Percentiles rank a stretch among this genome's conserved stretches.
Conservation (phyloP, 2,113 vertebrate genomes). For the Mesocricetus auratus region DNA sequence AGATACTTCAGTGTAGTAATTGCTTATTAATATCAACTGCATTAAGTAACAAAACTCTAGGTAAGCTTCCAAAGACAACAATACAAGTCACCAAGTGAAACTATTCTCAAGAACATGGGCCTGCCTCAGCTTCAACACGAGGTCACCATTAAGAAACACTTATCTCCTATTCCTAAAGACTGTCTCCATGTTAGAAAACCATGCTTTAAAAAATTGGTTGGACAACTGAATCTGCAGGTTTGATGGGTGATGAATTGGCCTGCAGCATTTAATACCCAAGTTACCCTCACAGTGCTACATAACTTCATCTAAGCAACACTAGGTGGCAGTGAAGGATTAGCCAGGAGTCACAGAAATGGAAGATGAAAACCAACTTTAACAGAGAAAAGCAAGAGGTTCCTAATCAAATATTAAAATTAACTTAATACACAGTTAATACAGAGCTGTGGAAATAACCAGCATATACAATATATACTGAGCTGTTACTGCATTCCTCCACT, state of each 20-base stretch:
- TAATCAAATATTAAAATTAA: neutral
- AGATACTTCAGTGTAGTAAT: too few relatives aligned
- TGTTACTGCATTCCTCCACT: too few relatives aligned
- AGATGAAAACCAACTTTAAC: neutral
- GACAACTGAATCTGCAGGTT: neutral
- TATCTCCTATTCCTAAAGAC: neutral
- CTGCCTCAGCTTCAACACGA: neutral
- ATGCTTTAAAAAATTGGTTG: neutral
- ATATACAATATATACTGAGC: neutral
- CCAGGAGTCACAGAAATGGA: neutral
- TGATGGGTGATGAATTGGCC: neutral
- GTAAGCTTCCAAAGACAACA: neutral
- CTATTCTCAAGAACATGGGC: neutral
- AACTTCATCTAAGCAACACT: constrained; percentile 43
- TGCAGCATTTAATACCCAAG: neutral
- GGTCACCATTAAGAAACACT: neutral
- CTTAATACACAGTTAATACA: neutral
- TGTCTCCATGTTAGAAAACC: neutral
- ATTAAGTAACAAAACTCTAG: neutral
- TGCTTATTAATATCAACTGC: neutral
- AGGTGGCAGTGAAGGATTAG: constrained; percentile 83
- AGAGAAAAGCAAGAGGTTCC: neutral
- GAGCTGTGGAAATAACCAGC: neutral
- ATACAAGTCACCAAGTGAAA: neutral
- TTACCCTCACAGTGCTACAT: neutral